Evolutionary conservation across 1,140 invertebrate genomes (phyloP), one percentile per base, ranked within the genome.

Genomic region (Charaxes varanes): DNA sequence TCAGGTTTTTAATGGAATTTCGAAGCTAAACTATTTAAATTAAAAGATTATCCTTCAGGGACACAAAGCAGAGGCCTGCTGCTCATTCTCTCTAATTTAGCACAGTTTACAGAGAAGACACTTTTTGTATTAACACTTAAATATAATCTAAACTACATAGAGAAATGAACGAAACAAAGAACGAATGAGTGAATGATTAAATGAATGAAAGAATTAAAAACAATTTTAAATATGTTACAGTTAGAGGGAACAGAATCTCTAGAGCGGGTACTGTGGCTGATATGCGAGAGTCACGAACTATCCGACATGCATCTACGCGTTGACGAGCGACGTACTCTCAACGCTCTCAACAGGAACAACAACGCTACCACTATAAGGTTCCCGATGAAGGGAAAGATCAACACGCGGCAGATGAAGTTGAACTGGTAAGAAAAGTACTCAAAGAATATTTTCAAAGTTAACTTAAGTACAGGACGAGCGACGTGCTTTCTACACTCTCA

Each of bases 391-490:
- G 89, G 88, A 12, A 89, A 87, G 56, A 89, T 91, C 18, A 88
- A 82, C 38, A 88, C 85, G 7, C 79, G 77, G 35, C 84, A 88
- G 38, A 88, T 89, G 88, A 92, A 92, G 74, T 69, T 90, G 2
- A 90, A 88, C 62, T 89, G 88, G 90, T 90, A 71, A 76, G 62
- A 24, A n/a, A n/a, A n/a, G n/a, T n/a, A n/a, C n/a, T n/a, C n/a
- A n/a, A n/a, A n/a, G n/a, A n/a, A n/a, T n/a, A n/a, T n/a, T n/a
- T n/a, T n/a, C n/a, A n/a, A n/a, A n/a, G n/a, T n/a, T n/a, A n/a
- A n/a, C n/a, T n/a, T n/a, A n/a, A n/a, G n/a, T n/a, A n/a, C n/a
- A n/a, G n/a, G 88, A 84, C 63, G 90, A 92, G 50, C 87, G 88
- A 32, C 72, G 80, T 57, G 77, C 65, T 11, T 73, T 92, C 1